A percentile compares a stretch with the other conserved stretches of the same genome.
phyloP scores from a whole-genome alignment of 2,797 vertebrate species.

The Semaprochilodus insignis region DNA sequence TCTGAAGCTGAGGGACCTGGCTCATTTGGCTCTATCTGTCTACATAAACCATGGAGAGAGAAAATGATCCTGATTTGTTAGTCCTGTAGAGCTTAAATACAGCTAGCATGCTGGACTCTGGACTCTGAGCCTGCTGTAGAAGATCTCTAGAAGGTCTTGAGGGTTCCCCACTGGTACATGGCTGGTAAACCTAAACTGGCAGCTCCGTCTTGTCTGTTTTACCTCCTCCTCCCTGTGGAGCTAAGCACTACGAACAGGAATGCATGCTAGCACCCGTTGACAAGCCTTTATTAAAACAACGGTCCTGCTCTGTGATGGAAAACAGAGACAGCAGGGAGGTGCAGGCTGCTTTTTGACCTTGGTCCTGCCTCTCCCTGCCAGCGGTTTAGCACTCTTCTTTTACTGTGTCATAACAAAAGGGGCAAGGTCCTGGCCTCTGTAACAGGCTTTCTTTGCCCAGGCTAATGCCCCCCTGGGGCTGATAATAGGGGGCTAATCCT shows the following conservation, averaged over 20 bases:
- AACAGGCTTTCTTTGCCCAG: slow-evolving; percentile 19
- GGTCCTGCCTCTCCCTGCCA: slow-evolving; percentile 58
- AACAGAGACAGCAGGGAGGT: slow-evolving; percentile 58
- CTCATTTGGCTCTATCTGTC: too few relatives aligned
- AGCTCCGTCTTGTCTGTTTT: slow-evolving; percentile 49
- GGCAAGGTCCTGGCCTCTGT: slow-evolving; percentile 53
- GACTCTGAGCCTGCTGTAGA: too few relatives aligned
- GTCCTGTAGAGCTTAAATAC: too few relatives aligned
- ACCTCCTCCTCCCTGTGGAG: not conserved
- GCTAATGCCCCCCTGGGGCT: slow-evolving; percentile 66
- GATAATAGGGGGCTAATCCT: slow-evolving; percentile 79
- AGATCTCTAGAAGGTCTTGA: too few relatives aligned
- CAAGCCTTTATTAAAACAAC: slow-evolving; percentile 37
- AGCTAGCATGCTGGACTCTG: too few relatives aligned
- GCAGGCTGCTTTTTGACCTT: slow-evolving; percentile 69
- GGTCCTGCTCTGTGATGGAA: slow-evolving; percentile 23
- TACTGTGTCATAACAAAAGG: slow-evolving; percentile 48
- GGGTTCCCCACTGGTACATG: not conserved
- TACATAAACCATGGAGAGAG: too few relatives aligned
- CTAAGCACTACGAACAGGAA: not conserved
- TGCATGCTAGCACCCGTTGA: slow-evolving; percentile 8
- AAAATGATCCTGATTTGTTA: too few relatives aligned
- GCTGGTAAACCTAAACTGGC: not conserved
- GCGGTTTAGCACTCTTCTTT: slow-evolving; percentile 58
- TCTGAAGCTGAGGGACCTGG: too few relatives aligned